A percentile compares a stretch with the other conserved stretches of the same genome.
These are phyloP conservation scores for Agelastica alni DNA, from an alignment of 2,888 invertebrate species.

Conservation along the genomic window DNA sequence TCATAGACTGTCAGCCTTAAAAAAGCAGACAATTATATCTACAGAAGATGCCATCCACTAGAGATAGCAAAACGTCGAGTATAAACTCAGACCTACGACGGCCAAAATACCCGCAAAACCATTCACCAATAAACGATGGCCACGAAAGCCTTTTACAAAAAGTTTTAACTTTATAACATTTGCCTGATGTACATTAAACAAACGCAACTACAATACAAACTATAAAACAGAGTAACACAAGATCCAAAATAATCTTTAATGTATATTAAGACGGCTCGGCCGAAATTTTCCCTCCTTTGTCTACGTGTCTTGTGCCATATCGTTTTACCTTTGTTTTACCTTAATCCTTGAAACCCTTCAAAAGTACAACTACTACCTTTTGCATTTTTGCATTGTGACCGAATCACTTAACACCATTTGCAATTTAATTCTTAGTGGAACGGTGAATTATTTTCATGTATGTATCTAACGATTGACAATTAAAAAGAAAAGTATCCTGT, in stretches of 20 bases:
- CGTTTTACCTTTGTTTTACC: constrained; percentile 55
- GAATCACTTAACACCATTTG: constrained; percentile 48
- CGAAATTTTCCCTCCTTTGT: constrained; percentile 68
- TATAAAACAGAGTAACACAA: constrained; percentile 25
- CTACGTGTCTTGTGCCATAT: constrained; percentile 73
- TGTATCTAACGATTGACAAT: neutral
- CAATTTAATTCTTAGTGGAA: constrained; percentile 24
- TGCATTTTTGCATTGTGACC: constrained; percentile 59
- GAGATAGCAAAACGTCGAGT: no score
- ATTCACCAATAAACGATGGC: no score
- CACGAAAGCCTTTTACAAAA: no score
- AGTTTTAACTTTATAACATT: no score
- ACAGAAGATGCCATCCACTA: no score
- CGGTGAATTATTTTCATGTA: constrained; percentile 29
- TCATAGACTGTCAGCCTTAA: no score
- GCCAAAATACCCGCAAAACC: no score
- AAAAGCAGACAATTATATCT: no score
- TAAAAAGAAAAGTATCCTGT: neutral
- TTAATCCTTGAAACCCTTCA: constrained; percentile 46
- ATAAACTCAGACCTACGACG: no score
- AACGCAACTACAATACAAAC: neutral
- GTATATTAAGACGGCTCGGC: constrained; percentile 55
- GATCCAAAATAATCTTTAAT: constrained; percentile 28
- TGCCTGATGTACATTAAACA: constrained; percentile 20
- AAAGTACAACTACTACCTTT: constrained; percentile 36